Base-by-base conservation (phyloP, 1,140 invertebrate species). In the Cyclina sinensis region DNA sequence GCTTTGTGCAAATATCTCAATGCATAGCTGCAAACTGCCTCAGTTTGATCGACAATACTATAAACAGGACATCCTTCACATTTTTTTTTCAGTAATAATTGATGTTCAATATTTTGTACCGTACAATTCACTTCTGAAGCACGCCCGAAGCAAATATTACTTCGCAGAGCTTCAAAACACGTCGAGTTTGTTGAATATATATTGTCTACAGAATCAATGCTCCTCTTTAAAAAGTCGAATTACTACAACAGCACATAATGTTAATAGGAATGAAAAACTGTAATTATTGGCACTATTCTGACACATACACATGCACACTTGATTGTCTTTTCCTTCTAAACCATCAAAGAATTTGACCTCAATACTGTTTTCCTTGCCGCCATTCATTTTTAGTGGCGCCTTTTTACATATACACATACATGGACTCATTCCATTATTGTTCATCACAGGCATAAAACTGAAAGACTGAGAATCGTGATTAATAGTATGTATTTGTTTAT, bases 281-380 rank as follows among this genome's bases (percentile, higher is more conserved):
- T 54, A 78, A 68, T 46, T 48, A 1, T 32, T 46, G 0, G 65
- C 82, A 35, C 43, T 78, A 65, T 73, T 88, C 46, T 88, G 86
- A 73, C 86, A 88, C 86, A 88, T 88, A 76, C 86, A 88, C 86
- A 88, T 88, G 51, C 86, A 88, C 7, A 82, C 80, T 88, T 88
- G 86, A 59, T 76, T 88, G 35, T 88, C 86, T 4, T 81, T 32
- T 21, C 80, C 86, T 32, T 87, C 85, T 27, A 87, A 30, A 30
- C 79, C 70, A 21, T 88, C 70, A 57, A 88, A 88, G 32, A 88
- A 76, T 43, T 83, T 73, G 5, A 39, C 79, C 35, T 88, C 80
- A 7, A 88, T 32, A 32, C 48, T 43, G 37, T 76, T 62, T 35
- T n/a, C 35, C 21, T 35, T 46, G 9, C 65, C 62, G 11, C 79